These are phyloP conservation scores for Diadema setosum DNA, from an alignment of 35 echinoderm and acorn worm species.

Conservation along the genomic window DNA sequence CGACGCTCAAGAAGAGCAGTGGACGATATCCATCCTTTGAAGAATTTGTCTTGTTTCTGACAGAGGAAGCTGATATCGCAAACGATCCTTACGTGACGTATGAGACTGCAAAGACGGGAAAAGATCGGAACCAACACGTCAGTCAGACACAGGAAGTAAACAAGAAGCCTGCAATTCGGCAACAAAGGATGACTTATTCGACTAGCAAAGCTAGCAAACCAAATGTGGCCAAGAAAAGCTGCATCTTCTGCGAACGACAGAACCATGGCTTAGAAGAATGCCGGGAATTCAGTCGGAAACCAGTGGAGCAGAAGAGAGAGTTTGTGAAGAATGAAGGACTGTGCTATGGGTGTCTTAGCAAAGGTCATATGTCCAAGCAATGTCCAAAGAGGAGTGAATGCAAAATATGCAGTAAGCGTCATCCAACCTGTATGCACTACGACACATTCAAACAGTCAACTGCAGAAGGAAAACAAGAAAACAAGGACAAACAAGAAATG, in stretches of 20 bases:
- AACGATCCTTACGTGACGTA: neutral
- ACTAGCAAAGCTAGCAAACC: neutral
- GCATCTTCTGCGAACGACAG: neutral
- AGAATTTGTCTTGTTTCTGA: too few relatives aligned
- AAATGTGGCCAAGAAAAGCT: neutral
- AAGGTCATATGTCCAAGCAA: neutral
- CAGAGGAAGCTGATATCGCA: neutral
- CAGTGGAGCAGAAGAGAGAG: too few relatives aligned
- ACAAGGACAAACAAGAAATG: too few relatives aligned
- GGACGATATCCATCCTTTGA: too few relatives aligned
- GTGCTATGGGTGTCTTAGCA: too few relatives aligned
- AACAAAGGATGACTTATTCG: neutral
- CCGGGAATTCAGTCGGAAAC: too few relatives aligned
- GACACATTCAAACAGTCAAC: too few relatives aligned
- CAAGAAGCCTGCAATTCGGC: neutral
- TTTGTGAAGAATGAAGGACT: too few relatives aligned
- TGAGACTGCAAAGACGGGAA: neutral
- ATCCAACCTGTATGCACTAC: neutral
- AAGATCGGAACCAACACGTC: neutral
- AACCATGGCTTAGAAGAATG: too few relatives aligned
- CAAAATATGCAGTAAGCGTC: too few relatives aligned
- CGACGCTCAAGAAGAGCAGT: too few relatives aligned
- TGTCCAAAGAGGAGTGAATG: neutral
- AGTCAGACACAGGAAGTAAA: neutral
- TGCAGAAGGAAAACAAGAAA: too few relatives aligned